Base-by-base conservation (phyloP, 2,113 vertebrate genomes). In the Pelodiscus sinensis region DNA sequence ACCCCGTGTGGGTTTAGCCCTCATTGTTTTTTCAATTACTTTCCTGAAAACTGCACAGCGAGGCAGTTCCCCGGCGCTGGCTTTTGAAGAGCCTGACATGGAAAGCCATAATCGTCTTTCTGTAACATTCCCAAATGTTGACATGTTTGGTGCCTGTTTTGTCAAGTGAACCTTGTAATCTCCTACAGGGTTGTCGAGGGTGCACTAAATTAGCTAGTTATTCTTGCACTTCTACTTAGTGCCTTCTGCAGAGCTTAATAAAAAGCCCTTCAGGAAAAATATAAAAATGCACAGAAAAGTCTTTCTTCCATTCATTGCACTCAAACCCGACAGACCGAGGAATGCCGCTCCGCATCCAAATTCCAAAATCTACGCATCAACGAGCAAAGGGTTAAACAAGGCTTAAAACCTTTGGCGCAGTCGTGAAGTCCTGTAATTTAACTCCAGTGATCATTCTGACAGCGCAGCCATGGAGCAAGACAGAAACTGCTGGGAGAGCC, bases 111-210 rank as follows among this genome's bases (percentile, higher is more conserved):
- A 93, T 35, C 79, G 84, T 13, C 5, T 93, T 89, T 93, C 94
- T 94, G 93, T 94, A 91, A 81, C 90, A 60, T 81, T 94, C 93
- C 92, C 90, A 9, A 92, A 94, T 51, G 71, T 83, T 96, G 95
- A 85, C 91, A 96, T 65, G 93, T 91, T 95, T 93, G 92, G 89
- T 95, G 96, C 87, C 90, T 95, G 94, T 94, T 97, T 96, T 88
- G 87, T 96, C 95, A 94, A 86, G 90, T 13, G 93, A 94, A 95
- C 65, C 90, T 82, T 88, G 96, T 92, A 87, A 91, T 86, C 93
- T 94, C 88, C 68, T 85, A 58, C 82, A 60, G 93, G 88, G 89
- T 27, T 93, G 92, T 94, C 92, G 57, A 52, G 90, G 94, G 94
- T 16, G 85, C 93, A 54, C 94, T 96, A 96, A 96, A 96, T 94